These are phyloP conservation scores for Timandra comae DNA, from an alignment of 2,888 invertebrate species.

Conservation along the genomic window DNA sequence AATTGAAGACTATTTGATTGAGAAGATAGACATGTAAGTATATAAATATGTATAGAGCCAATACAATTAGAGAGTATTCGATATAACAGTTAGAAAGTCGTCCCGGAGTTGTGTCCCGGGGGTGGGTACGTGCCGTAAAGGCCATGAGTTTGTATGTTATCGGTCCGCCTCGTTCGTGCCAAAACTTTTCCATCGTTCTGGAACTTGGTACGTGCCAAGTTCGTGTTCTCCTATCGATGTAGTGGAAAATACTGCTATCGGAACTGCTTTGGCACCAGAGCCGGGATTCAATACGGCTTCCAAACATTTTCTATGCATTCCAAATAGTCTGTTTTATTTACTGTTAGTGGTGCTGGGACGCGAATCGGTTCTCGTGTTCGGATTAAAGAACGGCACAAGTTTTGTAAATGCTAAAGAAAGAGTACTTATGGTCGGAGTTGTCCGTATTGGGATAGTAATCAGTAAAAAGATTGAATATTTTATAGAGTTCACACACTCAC, in stretches of 20 bases:
- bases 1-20: no score
- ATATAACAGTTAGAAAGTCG: slow-evolving; percentile 8
- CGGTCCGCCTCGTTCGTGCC: slow-evolving; percentile 20
- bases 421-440: no score
- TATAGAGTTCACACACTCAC: no score
- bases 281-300: slow-evolving; percentile 23
- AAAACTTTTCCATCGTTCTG: slow-evolving; percentile 28
- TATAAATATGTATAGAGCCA: no score
- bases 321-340: slow-evolving; percentile 19
- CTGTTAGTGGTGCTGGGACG: not conserved
- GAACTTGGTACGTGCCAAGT: slow-evolving; percentile 28
- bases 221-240: slow-evolving; percentile 27
- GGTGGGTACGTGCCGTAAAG: slow-evolving; percentile 20
- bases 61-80: not conserved
- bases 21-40: no score
- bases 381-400: no score
- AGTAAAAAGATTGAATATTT: no score
- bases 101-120: slow-evolving; percentile 12
- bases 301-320: slow-evolving; percentile 26
- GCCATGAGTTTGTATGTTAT: slow-evolving; percentile 27
- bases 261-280: slow-evolving; percentile 26
- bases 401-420: no score
- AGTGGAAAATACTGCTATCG: slow-evolving; percentile 23
- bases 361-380: no score
- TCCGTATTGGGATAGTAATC: no score